These are phyloP conservation scores for Hypena proboscidalis DNA, from an alignment of 2,888 invertebrate species.

Conservation along the genomic window DNA sequence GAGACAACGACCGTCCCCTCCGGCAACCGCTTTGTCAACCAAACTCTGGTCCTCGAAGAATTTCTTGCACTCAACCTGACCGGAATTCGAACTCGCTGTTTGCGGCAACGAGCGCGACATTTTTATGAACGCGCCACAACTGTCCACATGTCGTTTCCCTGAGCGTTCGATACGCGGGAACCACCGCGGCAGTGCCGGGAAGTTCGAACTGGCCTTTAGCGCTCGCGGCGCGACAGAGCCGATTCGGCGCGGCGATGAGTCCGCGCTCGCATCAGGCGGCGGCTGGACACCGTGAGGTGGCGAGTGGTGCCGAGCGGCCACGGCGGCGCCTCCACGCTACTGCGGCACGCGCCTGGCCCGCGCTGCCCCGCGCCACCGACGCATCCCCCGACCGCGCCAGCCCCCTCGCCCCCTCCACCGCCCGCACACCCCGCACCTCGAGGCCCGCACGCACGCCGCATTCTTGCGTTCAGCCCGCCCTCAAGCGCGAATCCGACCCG, in stretches of 20 bases:
- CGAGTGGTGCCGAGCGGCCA: slow-evolving; percentile 70
- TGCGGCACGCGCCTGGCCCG: slow-evolving; percentile 79
- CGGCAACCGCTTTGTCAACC: slow-evolving; percentile 34
- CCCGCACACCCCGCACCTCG: slow-evolving; percentile 58
- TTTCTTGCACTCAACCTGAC: slow-evolving; percentile 46
- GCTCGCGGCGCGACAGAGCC: slow-evolving; percentile 54
- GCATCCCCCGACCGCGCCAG: slow-evolving; percentile 66
- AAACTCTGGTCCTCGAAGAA: slow-evolving; percentile 40
- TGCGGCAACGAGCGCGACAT: slow-evolving; percentile 40
- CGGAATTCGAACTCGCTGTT: slow-evolving; percentile 45
- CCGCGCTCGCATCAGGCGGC: slow-evolving; percentile 62
- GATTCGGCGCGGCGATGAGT: slow-evolving; percentile 56
- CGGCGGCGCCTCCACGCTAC: slow-evolving; percentile 82
- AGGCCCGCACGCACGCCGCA: slow-evolving; percentile 81
- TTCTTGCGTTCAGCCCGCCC: slow-evolving; percentile 72
- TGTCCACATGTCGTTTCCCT: slow-evolving; percentile 48
- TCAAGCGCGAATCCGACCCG: slow-evolving; percentile 55
- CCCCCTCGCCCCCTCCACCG: slow-evolving; percentile 57
- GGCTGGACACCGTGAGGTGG: slow-evolving; percentile 54
- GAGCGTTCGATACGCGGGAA: slow-evolving; percentile 63
- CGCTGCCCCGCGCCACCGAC: slow-evolving; percentile 62
- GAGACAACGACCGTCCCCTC: slow-evolving; percentile 33
- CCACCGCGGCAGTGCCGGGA: slow-evolving; percentile 54
- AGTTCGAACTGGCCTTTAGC: slow-evolving; percentile 40
- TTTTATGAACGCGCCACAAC: slow-evolving; percentile 39